Evolutionary conservation across 1,140 invertebrate species (phyloP).

Genomic region (Druon quercuslanigerum): DNA sequence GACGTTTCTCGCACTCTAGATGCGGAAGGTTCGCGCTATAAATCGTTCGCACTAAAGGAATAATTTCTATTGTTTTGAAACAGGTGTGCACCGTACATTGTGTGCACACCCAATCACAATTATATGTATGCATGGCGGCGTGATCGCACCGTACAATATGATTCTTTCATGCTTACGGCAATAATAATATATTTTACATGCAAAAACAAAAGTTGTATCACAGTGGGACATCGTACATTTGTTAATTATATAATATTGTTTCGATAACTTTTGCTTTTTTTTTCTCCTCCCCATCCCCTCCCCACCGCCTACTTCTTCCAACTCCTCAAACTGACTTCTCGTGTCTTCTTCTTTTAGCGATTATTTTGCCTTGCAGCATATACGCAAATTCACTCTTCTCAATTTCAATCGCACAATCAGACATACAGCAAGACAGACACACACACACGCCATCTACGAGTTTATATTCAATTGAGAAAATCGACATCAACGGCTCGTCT

Average conservation of each 20-base stretch:
- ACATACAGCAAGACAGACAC: not conserved
- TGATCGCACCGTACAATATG: constrained; percentile 44
- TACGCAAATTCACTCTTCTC: constrained; percentile 4
- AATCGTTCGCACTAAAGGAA: constrained; percentile 51
- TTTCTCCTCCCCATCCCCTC: not conserved
- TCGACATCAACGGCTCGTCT: not conserved
- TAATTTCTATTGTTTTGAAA: constrained; percentile 48
- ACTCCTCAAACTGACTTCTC: constrained; percentile 35
- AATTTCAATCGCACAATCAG: not conserved
- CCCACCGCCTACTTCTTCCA: constrained; percentile 15
- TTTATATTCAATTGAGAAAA: constrained; percentile 12
- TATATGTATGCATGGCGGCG: constrained; percentile 33
- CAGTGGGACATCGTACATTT: constrained; percentile 74
- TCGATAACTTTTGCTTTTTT: constrained; percentile 53
- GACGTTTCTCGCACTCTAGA: constrained; percentile 41
- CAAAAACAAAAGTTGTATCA: constrained; percentile 75
- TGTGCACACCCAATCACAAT: constrained; percentile 54
- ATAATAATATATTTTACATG: constrained; percentile 74
- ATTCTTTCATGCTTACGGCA: constrained; percentile 64
- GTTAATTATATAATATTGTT: constrained; percentile 71
- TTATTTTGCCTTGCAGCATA: constrained; percentile 47
- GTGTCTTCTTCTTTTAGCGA: constrained; percentile 40
- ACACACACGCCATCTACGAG: not conserved
- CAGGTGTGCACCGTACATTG: constrained; percentile 43
- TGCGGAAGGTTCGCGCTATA: constrained; percentile 42